phyloP scores from a whole-genome alignment of 2,113 vertebrate genomes.

The Neomonachus schauinslandi region DNA sequence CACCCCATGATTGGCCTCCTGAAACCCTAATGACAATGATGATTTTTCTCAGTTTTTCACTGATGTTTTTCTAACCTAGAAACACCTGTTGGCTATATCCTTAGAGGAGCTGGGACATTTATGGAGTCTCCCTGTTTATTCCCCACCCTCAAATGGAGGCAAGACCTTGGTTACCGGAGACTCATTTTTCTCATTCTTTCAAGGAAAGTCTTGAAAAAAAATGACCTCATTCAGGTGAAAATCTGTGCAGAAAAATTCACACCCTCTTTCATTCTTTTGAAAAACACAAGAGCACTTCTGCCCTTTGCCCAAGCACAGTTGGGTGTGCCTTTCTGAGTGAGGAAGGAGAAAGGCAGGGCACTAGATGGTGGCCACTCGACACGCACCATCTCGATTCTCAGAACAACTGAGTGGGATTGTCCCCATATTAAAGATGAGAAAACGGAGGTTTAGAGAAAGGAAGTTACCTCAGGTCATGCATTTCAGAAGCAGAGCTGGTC shows the following conservation, averaged over 20 bases:
- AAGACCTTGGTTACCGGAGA: not conserved
- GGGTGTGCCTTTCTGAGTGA: not conserved
- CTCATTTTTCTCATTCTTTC: not conserved
- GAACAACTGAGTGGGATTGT: not conserved
- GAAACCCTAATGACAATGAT: not conserved
- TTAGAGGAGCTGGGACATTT: not conserved
- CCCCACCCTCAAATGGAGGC: not conserved
- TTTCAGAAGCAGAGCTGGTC: not conserved
- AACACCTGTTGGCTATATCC: not conserved
- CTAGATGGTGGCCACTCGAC: too few relatives aligned
- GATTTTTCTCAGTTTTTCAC: not conserved
- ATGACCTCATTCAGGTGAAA: not conserved
- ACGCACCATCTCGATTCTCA: not conserved
- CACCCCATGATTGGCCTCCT: not conserved
- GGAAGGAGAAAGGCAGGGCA: not conserved
- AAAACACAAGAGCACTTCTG: not conserved
- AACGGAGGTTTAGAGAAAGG: not conserved
- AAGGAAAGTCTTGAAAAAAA: not conserved
- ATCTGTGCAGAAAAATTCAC: not conserved
- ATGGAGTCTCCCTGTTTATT: constrained; percentile 6
- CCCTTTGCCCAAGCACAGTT: not conserved
- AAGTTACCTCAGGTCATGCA: not conserved
- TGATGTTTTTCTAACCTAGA: constrained; percentile 8
- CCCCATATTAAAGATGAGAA: constrained; percentile 14
- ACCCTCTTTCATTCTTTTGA: not conserved